phyloP scores from a whole-genome alignment of 1,140 invertebrate genomes.

The Acarapis woodi region DNA sequence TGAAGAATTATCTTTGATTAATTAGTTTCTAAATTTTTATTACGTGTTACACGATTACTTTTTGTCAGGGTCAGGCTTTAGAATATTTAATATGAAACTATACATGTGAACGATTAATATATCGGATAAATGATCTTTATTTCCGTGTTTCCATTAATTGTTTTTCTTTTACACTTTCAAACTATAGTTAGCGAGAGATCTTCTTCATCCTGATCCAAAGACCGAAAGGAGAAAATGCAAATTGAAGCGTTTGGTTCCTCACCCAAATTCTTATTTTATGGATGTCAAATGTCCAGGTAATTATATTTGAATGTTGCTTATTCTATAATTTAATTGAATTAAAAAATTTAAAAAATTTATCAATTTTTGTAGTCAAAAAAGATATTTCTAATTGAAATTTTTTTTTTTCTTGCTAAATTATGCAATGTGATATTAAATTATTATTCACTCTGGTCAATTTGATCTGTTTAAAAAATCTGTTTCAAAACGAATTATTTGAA shows the following conservation, averaged over 20 bases:
- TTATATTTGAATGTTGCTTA: too few relatives aligned
- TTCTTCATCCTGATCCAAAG: constrained; percentile 75
- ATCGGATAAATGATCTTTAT: too few relatives aligned
- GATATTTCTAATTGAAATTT: neutral
- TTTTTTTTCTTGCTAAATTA: neutral
- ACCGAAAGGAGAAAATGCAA: constrained; percentile 82
- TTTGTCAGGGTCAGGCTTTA: too few relatives aligned
- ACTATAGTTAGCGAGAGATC: constrained; percentile 57
- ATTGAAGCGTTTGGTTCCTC: constrained; percentile 83
- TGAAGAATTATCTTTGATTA: too few relatives aligned
- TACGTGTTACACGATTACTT: too few relatives aligned
- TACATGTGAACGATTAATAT: too few relatives aligned
- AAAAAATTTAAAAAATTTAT: too few relatives aligned
- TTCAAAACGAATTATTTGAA: neutral
- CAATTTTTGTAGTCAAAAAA: neutral
- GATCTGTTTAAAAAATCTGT: neutral
- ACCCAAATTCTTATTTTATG: constrained; percentile 99
- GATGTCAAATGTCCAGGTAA: constrained; percentile 92
- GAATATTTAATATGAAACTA: too few relatives aligned
- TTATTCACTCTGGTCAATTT: neutral
- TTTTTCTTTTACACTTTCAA: neutral
- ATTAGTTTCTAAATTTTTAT: too few relatives aligned
- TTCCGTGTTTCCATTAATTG: neutral
- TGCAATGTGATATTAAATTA: neutral
- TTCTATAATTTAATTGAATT: too few relatives aligned